These are phyloP conservation scores for Berghia stephanieae DNA, from an alignment of 1,140 invertebrate genomes.

Conservation along the genomic window DNA sequence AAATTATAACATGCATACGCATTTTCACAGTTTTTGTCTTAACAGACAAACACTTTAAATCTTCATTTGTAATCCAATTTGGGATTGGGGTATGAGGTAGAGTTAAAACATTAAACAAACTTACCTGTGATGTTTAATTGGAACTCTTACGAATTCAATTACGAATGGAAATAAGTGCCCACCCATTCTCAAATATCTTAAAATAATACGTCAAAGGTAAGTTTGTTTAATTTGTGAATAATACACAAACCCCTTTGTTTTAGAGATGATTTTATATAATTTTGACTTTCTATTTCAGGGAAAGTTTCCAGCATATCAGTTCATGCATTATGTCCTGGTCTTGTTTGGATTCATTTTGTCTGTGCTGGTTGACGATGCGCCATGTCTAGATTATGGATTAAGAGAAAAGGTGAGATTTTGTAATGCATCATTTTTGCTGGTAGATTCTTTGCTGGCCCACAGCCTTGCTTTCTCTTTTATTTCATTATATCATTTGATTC, in stretches of 20 bases:
- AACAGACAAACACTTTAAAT: no score
- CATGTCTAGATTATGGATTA: background rate
- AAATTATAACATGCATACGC: no score
- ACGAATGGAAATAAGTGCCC: no score
- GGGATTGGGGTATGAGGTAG: no score
- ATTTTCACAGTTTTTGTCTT: no score
- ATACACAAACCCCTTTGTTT: background rate
- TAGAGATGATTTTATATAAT: background rate
- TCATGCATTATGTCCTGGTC: conserved; percentile 20
- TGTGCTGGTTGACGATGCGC: conserved; percentile 8
- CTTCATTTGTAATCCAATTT: no score
- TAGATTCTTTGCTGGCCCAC: no score
- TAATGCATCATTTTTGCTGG: no score
- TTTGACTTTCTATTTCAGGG: conserved; percentile 11
- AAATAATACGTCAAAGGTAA: background rate
- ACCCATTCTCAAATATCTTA: background rate
- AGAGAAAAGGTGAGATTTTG: conserved; percentile 12
- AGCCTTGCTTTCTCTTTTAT: no score
- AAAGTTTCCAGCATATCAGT: conserved; percentile 11
- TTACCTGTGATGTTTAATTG: no score
- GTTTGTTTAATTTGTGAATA: background rate
- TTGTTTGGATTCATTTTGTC: conserved; percentile 28
- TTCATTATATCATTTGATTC: no score
- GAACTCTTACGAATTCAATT: no score
- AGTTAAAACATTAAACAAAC: background rate